A percentile compares a stretch with the other conserved stretches of the same genome.
Conservation (phyloP, 2,888 invertebrate species). For the Ornithoptera priamus region DNA sequence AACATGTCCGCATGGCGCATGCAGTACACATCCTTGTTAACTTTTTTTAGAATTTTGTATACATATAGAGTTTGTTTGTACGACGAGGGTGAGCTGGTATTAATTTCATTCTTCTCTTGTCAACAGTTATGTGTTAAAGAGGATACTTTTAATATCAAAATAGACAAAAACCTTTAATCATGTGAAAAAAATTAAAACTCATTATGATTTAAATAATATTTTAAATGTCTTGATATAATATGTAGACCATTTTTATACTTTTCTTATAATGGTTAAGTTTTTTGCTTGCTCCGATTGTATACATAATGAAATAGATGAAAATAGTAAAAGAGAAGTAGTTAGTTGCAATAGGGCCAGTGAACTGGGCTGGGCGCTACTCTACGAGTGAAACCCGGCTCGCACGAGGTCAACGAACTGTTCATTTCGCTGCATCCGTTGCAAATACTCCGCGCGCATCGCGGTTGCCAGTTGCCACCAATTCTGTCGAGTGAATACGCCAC, state of each 20-base stretch:
- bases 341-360: constrained; percentile 71
- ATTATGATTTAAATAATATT: neutral
- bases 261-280: neutral
- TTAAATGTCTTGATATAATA: neutral
- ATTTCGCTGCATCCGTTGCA: constrained; percentile 80
- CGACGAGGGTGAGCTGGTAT: no score
- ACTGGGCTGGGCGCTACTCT: constrained; percentile 63
- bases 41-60: no score
- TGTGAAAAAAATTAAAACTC: neutral
- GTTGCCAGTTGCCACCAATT: constrained; percentile 71
- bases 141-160: no score
- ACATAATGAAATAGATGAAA: constrained; percentile 33
- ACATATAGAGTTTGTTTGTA: no score
- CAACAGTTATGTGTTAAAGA: no score
- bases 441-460: constrained; percentile 71
- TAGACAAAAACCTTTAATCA: constrained; percentile 2
- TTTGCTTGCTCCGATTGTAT: neutral
- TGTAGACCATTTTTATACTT: no score
- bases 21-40: no score
- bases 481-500: constrained; percentile 62
- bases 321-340: constrained; percentile 54
- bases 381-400: constrained; percentile 76
- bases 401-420: constrained; percentile 76
- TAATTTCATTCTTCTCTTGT: no score
- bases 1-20: no score